Evolutionary conservation across 2,113 vertebrate genomes (phyloP).

Genomic region (Rhinopithecus roxellana): DNA sequence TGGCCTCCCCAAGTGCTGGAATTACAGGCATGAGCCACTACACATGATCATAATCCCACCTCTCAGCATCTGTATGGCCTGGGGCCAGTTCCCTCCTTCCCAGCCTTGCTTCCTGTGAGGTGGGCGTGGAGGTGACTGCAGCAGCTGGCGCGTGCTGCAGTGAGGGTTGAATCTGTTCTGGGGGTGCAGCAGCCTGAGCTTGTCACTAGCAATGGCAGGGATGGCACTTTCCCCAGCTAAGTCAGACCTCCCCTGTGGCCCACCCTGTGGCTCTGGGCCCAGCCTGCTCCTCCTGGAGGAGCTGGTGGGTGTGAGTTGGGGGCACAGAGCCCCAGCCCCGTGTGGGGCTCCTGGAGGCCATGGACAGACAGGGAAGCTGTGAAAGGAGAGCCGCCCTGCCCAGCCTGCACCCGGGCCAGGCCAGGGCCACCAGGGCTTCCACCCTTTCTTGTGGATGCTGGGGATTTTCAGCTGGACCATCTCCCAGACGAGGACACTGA

Average conservation of each 20-base stretch:
- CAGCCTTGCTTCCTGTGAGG: not conserved
- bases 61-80: not conserved
- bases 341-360: not conserved
- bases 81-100: not conserved
- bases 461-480: not conserved
- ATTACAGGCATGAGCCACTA: no score
- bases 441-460: no score
- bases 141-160: fast-evolving
- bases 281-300: not conserved
- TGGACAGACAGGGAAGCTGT: not conserved
- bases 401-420: not conserved
- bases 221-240: no score
- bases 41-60: no score
- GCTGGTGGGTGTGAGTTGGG: not conserved
- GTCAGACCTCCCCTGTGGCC: not conserved
- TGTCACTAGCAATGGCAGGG: not conserved
- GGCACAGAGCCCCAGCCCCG: not conserved
- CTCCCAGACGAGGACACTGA: not conserved
- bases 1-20: no score
- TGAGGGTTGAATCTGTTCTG: not conserved
- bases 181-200: fast-evolving
- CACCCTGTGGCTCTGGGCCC: not conserved
- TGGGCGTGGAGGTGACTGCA: no score
- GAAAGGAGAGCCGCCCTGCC: not conserved
- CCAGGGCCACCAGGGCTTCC: not conserved